A percentile compares a stretch with the other conserved stretches of the same genome.
Evolutionary conservation across 2,888 invertebrate species (phyloP).

Genomic region (Digitonthophagus gazella): DNA sequence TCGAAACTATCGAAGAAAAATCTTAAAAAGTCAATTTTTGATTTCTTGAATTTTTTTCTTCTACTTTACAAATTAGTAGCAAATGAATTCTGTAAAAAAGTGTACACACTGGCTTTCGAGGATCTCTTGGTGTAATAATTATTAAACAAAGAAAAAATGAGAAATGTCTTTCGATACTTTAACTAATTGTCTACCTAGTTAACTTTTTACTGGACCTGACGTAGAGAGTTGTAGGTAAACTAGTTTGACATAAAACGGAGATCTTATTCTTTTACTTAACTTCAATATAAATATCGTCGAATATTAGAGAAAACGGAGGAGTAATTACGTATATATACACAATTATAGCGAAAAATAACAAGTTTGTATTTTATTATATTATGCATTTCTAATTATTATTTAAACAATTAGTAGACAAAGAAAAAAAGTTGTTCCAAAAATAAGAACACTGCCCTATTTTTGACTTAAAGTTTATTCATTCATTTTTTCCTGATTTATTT

Average conservation of each 20-base stretch:
- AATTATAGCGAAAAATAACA: neutral
- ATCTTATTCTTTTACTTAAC: conserved; percentile 34
- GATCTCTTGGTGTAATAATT: conserved; percentile 46
- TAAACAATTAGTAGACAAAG: too few species aligned
- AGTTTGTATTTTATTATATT: neutral
- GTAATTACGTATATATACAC: neutral
- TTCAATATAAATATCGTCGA: conserved; percentile 7
- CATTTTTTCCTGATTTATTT: too few species aligned
- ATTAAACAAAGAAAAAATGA: conserved; percentile 27
- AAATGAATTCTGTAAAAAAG: too few species aligned
- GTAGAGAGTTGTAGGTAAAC: conserved; percentile 39
- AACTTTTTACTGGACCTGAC: conserved; percentile 50
- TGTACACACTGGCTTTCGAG: conserved; percentile 41
- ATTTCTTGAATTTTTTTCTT: neutral
- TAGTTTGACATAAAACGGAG: conserved; percentile 33
- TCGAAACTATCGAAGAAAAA: neutral
- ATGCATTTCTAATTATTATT: neutral
- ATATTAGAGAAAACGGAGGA: neutral
- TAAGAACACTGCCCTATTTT: conserved; percentile 3
- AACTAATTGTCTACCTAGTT: conserved; percentile 48
- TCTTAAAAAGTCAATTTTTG: conserved; percentile 1
- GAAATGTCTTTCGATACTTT: conserved; percentile 48
- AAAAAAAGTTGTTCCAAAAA: conserved; percentile 20
- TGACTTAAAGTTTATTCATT: too few species aligned
- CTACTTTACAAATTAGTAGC: too few species aligned